Evolutionary conservation across 2,113 vertebrate species (phyloP), one percentile per base, ranked within the genome.

Genomic region (Bolborhynchus lineola): DNA sequence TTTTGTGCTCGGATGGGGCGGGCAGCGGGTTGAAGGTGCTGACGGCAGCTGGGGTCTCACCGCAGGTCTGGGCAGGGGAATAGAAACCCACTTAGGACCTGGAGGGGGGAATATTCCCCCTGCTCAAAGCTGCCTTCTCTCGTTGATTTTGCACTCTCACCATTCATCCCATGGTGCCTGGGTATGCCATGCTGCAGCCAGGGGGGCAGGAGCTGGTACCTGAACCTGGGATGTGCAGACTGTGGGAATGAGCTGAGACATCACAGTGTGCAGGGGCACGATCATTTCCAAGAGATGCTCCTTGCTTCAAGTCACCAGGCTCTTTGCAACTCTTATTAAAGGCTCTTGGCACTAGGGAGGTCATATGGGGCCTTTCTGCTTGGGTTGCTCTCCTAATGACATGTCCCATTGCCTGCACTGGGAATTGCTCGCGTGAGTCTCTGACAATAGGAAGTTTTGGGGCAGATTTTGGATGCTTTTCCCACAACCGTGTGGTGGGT

Each of bases 291-390:
- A 87, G 67, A 0, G 70, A 67, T 53, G 76, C 55, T 80, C 57
- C 49, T 25, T 24, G 70, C 55, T 77, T 59, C 63, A 24, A 11
- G 63, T 50, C 47, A 1, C 67, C 35, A 2, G 2, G 25, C 31
- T 52, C 79, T 84, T 33, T 13, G 39, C 41, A 4, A 87, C 44
- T 62, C 16, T 28, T 16, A 44, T 46, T 42, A 57, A 70, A 91
- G 77, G 80, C 6, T 1, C 89, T 75, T 23, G 6, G 90, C 78
- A 87, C 70, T 7, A 17, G 71, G 90, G 77, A 95, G 95, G 93
- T 97, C 96, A 95, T 69, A 92, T 91, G 96, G 94, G 95, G 88
- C 95, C 88, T 95, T 96, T 97, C 96, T 97, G 96, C 96, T 97
- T 69, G 92, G 94, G 35, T 94, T 91, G 83, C 85, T 94, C 86